Evolutionary conservation across 1,140 invertebrate genomes (phyloP).

Genomic region (Cepaea nemoralis): DNA sequence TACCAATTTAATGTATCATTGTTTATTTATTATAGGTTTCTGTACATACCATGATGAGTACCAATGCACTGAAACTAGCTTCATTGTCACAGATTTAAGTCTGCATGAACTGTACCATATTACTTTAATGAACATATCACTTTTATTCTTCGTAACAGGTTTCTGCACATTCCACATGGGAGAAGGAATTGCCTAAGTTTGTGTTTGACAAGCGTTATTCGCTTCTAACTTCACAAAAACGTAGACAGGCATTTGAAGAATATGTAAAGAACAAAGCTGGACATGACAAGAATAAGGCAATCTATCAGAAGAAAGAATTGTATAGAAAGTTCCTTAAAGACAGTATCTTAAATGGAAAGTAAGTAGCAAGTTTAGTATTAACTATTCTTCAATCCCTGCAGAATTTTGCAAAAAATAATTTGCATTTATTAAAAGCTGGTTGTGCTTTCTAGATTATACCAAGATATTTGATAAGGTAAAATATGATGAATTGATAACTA

Average conservation of each 20-base stretch:
- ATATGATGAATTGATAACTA: too few relatives aligned
- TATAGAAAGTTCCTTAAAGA: slow-evolving; percentile 92
- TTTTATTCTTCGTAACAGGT: too few relatives aligned
- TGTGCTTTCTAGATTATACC: too few relatives aligned
- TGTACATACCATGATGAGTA: too few relatives aligned
- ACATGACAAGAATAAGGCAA: slow-evolving; percentile 95
- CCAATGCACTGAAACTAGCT: too few relatives aligned
- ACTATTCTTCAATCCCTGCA: too few relatives aligned
- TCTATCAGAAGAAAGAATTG: slow-evolving; percentile 91
- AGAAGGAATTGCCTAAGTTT: slow-evolving; percentile 99
- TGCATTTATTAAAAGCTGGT: not conserved
- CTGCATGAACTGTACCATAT: too few relatives aligned
- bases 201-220: slow-evolving; percentile 97
- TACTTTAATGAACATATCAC: too few relatives aligned
- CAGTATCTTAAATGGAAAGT: slow-evolving; percentile 91
- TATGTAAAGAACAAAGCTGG: slow-evolving; percentile 98
- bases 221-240: slow-evolving; percentile 85
- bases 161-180: slow-evolving; percentile 98
- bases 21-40: not conserved
- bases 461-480: too few relatives aligned
- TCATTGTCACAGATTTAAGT: too few relatives aligned
- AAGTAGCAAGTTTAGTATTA: slow-evolving; percentile 71
- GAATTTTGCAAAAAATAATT: too few relatives aligned
- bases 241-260: slow-evolving; percentile 96
- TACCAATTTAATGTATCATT: not conserved